Conservation (phyloP, 92 coral and sea anemone genomes). For the Actinostola sp. region DNA sequence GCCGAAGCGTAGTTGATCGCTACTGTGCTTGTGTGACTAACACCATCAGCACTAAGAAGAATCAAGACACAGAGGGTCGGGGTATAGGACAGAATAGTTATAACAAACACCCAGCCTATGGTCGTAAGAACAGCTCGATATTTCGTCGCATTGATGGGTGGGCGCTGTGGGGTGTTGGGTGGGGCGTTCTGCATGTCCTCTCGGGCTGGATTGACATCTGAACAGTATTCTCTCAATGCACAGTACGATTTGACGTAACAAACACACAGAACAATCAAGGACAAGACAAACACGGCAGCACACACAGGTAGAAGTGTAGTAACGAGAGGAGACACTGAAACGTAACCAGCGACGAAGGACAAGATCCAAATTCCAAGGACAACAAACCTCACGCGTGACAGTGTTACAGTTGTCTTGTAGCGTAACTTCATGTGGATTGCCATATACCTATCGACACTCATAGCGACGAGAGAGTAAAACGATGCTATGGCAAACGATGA, state of each 20-base stretch:
- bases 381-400: neutral
- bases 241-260: constrained; percentile 12
- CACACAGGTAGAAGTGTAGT: neutral
- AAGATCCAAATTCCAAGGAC: constrained; percentile 9
- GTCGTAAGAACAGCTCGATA: constrained; percentile 9
- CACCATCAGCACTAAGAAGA: neutral
- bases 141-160: neutral
- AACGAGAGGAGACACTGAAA: neutral
- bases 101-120: neutral
- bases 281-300: neutral
- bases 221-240: neutral
- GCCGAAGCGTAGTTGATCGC: constrained; percentile 2
- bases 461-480: constrained; percentile 11
- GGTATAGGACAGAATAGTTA: constrained; percentile 3
- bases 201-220: neutral
- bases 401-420: constrained; percentile 7
- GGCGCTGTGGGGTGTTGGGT: neutral
- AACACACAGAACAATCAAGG: neutral
- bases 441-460: constrained; percentile 2
- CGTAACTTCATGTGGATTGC: constrained; percentile 12
- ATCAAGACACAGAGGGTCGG: neutral
- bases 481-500: constrained; percentile 8
- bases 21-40: neutral
- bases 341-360: neutral
- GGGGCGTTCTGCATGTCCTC: neutral